These are phyloP conservation scores for Ailurus styani DNA, from an alignment of 2,113 vertebrate species.

Conservation along the genomic window DNA sequence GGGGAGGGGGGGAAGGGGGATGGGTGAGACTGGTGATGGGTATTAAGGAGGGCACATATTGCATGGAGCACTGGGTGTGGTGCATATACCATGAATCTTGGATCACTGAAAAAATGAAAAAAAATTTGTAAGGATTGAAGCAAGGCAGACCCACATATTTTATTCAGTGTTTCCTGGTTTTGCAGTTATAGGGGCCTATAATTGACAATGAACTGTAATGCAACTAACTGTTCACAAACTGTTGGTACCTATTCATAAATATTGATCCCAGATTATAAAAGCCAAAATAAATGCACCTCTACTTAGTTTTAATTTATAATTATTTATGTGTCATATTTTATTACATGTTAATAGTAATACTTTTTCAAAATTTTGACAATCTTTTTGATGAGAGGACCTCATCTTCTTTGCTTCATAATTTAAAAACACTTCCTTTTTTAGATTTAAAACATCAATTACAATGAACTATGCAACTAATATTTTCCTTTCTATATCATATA, in stretches of 20 bases:
- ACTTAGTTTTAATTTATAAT: neutral
- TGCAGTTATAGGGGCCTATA: neutral
- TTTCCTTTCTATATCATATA: neutral
- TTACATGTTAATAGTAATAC: neutral
- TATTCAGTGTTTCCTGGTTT: neutral
- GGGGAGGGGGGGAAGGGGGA: too few species aligned
- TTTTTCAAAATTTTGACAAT: neutral
- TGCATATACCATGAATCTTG: too few species aligned
- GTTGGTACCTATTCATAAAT: neutral
- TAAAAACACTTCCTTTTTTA: neutral
- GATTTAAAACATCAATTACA: neutral
- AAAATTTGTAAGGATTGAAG: neutral
- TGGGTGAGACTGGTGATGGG: too few species aligned
- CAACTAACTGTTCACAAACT: neutral
- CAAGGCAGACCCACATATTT: neutral
- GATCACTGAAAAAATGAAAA: too few species aligned
- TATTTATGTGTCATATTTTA: neutral
- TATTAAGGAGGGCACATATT: too few species aligned
- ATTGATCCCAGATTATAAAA: neutral
- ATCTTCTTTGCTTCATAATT: neutral
- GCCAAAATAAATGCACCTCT: neutral
- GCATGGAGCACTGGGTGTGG: too few species aligned
- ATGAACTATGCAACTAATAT: neutral
- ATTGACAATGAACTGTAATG: neutral
- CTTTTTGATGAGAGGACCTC: neutral